Percentiles rank a stretch among this genome's conserved stretches.
phyloP scores from a whole-genome alignment of 2,888 invertebrate genomes.

The Ormyrus labotus region DNA sequence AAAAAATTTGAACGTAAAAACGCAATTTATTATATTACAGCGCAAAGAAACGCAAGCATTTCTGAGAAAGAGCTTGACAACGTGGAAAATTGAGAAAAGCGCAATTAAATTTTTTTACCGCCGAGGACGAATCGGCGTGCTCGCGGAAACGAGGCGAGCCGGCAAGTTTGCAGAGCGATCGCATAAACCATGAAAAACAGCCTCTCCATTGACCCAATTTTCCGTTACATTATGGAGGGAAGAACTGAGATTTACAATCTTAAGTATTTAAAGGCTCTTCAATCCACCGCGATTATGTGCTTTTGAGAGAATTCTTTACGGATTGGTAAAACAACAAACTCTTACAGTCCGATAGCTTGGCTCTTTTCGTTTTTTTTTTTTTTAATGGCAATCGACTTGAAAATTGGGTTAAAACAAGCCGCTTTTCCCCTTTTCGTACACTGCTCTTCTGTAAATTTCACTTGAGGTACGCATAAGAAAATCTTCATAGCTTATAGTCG shows the following conservation, averaged over 20 bases:
- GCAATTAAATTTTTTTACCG: slow-evolving; percentile 16
- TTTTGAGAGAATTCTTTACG: neutral
- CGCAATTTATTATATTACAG: neutral
- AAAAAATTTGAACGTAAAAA: neutral
- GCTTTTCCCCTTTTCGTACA: too few species aligned
- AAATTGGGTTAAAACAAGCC: too few species aligned
- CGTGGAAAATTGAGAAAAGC: slow-evolving; percentile 2
- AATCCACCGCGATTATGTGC: neutral
- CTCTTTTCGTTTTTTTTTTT: neutral
- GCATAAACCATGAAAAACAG: slow-evolving; percentile 21
- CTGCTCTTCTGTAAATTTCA: too few species aligned
- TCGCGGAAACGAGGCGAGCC: slow-evolving; percentile 11
- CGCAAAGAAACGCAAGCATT: too few species aligned
- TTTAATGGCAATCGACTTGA: neutral
- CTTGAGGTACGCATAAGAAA: too few species aligned
- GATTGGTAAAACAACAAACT: neutral
- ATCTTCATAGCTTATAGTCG: too few species aligned
- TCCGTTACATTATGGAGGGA: neutral
- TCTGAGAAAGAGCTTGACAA: neutral
- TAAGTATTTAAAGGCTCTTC: neutral
- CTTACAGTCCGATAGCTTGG: too few species aligned
- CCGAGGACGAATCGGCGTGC: slow-evolving; percentile 8
- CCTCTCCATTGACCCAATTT: slow-evolving; percentile 29
- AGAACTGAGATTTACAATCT: neutral
- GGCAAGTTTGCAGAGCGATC: neutral